Evolutionary conservation across 2,113 vertebrate genomes (phyloP).

Genomic region (Ploceus nigricollis): DNA sequence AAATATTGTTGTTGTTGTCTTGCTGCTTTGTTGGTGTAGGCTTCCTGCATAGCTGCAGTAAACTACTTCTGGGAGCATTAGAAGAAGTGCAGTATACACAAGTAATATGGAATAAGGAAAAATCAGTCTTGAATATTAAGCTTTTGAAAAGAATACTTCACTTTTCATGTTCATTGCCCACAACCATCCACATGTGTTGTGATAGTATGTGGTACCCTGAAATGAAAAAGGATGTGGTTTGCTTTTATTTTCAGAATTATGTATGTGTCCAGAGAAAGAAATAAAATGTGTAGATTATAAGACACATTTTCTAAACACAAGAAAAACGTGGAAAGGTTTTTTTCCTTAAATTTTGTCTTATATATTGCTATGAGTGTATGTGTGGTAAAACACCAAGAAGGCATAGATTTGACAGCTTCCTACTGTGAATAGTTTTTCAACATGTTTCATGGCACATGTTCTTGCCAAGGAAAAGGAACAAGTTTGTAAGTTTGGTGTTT

Average conservation of each 20-base stretch:
- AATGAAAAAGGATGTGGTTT: not conserved
- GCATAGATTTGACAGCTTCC: not conserved
- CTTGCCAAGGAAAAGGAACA: not conserved
- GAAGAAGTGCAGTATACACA: not conserved
- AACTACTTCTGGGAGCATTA: not conserved
- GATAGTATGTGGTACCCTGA: not conserved
- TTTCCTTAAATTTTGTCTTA: not conserved
- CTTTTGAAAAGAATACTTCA: not conserved
- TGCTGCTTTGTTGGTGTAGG: not conserved
- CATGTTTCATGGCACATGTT: not conserved
- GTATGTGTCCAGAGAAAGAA: not conserved
- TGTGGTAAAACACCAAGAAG: not conserved
- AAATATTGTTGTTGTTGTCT: not conserved
- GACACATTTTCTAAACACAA: not conserved
- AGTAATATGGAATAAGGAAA: not conserved
- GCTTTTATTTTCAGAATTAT: not conserved
- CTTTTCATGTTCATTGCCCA: not conserved
- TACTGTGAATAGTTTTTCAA: not conserved
- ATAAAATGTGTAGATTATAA: not conserved
- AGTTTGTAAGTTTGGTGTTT: not conserved
- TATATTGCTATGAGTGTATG: not conserved
- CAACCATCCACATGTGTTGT: not conserved
- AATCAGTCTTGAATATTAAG: not conserved
- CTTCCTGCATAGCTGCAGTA: not conserved
- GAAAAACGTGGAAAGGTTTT: not conserved